Base-by-base conservation (phyloP, 2,888 invertebrate species). In the Marasmarcha lunaedactyla region DNA sequence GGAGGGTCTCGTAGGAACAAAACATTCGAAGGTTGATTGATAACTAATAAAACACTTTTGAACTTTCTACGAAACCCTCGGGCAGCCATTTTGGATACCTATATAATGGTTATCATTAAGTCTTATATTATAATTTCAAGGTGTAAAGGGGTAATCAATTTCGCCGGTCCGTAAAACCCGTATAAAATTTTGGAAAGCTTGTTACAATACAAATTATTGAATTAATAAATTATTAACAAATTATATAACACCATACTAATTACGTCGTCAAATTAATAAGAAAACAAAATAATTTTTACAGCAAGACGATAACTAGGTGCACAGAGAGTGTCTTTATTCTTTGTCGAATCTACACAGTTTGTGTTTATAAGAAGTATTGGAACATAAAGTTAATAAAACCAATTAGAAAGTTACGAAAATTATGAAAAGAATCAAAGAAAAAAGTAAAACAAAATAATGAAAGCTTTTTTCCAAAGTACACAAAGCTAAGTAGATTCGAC, bases 231-330 rank as follows among this genome's bases (percentile, higher is more conserved):
- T 40, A 36, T 33, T 38, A 35, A 35, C 14, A 35, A 14, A 30
- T n/a, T 11, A 30, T 30, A 30, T 30, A 30, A 30, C 30, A 30
- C 30, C 30, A 30, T 74, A 81, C 79, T 83, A 79, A 81, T 70
- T 74, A 81, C 78, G 70, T 72, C 66, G 74, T 67, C 64, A 78
- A 77, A 78, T 74, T 64, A 78, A 72, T 64, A 76, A 64, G 60
- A 76, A 78, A 76, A 76, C 59, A 74, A 73, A 73, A 71, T 59
- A 60, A 59, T 66, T 70, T 67, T 76, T 77, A 81, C 81, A 79
- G 70, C 77, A 83, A 77, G 79, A 81, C 77, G 78, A 77, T 69
- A 64, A 81, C 83, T 84, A 84, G 76, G 83, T 81, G 84, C 83
- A 79, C 63, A 74, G 79, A 78, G 79, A 78, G 78, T 55, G 50